phyloP scores from a whole-genome alignment of 2,797 vertebrate species.

The Tauraco hartlaubi region DNA sequence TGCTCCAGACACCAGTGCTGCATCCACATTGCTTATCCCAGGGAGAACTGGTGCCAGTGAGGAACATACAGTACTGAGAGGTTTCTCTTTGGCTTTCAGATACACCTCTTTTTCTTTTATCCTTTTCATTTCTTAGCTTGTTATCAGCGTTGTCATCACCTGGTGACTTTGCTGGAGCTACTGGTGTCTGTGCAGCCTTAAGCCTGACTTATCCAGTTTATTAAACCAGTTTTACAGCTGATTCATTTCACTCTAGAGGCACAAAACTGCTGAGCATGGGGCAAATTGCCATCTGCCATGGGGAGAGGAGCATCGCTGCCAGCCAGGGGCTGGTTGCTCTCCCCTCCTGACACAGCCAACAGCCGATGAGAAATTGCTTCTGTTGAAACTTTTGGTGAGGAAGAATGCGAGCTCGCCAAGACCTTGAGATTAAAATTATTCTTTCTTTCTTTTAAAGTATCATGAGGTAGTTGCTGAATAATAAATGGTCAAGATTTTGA shows the following conservation, averaged over 20 bases:
- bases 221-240: slow-evolving; percentile 15
- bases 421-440: background rate
- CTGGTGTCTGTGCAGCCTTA: background rate
- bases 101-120: background rate
- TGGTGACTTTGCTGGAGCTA: background rate
- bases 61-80: background rate
- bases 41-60: background rate
- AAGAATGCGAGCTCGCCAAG: slow-evolving; percentile 15
- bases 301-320: background rate
- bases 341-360: background rate
- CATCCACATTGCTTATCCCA: background rate
- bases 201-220: slow-evolving; percentile 11
- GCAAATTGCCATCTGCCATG: background rate
- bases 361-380: slow-evolving; percentile 4
- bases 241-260: background rate
- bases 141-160: background rate
- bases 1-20: background rate
- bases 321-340: background rate
- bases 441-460: background rate
- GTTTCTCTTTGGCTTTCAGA: background rate
- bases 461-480: slow-evolving; percentile 49
- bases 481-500: slow-evolving; percentile 28
- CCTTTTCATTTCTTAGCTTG: background rate
- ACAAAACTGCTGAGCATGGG: background rate
- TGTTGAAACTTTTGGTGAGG: slow-evolving; percentile 25